These are phyloP conservation scores for Andricus quercusramuli DNA, from an alignment of 2,888 invertebrate genomes.

Conservation along the genomic window DNA sequence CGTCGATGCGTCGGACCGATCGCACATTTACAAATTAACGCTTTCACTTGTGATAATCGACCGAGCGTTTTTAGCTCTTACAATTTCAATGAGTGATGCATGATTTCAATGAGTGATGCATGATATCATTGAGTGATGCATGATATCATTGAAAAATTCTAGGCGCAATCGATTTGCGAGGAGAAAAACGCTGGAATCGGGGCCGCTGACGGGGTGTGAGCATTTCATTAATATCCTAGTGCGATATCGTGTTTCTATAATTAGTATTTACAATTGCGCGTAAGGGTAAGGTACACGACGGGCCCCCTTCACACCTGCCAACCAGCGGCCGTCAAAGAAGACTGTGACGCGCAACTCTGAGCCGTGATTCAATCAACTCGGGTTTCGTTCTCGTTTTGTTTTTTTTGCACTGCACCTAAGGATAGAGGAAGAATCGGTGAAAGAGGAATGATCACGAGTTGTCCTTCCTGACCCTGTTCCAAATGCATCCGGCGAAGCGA, in stretches of 20 bases:
- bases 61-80: slow-evolving; percentile 31
- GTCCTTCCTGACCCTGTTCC: slow-evolving; percentile 35
- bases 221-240: slow-evolving; percentile 70
- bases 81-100: slow-evolving; percentile 47
- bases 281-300: neutral
- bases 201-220: slow-evolving; percentile 63
- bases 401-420: neutral
- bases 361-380: slow-evolving; percentile 10
- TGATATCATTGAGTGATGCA: slow-evolving; percentile 44
- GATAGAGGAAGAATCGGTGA: neutral
- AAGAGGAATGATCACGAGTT: slow-evolving; percentile 32
- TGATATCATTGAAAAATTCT: slow-evolving; percentile 57
- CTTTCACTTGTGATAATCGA: neutral
- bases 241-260: slow-evolving; percentile 62
- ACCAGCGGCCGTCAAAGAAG: slow-evolving; percentile 70
- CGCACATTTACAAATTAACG: slow-evolving; percentile 42
- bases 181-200: slow-evolving; percentile 20
- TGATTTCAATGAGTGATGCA: slow-evolving; percentile 43
- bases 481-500: slow-evolving; percentile 23
- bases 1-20: slow-evolving; percentile 41
- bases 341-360: slow-evolving; percentile 55
- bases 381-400: neutral
- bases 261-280: slow-evolving; percentile 38
- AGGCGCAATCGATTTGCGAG: slow-evolving; percentile 45
- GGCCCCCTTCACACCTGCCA: slow-evolving; percentile 62